These are phyloP conservation scores for Exocentrus adspersus DNA, from an alignment of 2,888 invertebrate genomes.

Conservation along the genomic window DNA sequence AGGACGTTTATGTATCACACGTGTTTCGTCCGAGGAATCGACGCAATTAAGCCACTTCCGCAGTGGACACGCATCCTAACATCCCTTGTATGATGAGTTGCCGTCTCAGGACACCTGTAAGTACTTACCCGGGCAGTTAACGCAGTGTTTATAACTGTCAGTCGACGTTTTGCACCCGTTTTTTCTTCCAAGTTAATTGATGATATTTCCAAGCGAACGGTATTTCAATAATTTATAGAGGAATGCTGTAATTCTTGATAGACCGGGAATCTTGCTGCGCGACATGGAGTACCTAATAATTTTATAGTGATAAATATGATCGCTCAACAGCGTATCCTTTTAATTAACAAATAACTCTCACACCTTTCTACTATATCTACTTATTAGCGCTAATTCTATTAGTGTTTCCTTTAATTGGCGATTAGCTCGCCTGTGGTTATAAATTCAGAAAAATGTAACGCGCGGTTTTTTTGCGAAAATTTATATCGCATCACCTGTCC, in stretches of 20 bases:
- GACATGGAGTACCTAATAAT: not conserved
- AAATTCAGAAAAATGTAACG: not conserved
- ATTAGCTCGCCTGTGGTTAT: not conserved
- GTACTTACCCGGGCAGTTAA: constrained; percentile 38
- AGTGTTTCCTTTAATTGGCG: constrained; percentile 1
- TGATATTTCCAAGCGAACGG: not conserved
- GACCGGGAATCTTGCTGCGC: not conserved
- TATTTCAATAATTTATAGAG: constrained; percentile 8
- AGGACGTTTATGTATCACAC: constrained; percentile 40
- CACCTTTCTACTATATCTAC: not conserved
- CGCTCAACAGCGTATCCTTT: not conserved
- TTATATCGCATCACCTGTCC: too few relatives aligned
- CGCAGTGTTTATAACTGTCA: constrained; percentile 30
- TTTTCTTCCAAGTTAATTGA: constrained; percentile 11
- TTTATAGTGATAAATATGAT: not conserved
- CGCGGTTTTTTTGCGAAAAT: too few relatives aligned
- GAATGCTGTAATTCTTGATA: not conserved
- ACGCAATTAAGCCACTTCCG: constrained; percentile 61
- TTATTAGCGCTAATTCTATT: not conserved
- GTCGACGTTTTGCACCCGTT: constrained; percentile 10
- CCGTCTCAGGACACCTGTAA: constrained; percentile 38
- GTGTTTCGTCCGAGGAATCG: constrained; percentile 56
- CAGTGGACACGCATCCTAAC: constrained; percentile 57
- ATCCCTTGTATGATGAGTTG: constrained; percentile 52
- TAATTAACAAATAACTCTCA: constrained; percentile 1